Evolutionary conservation across 2,797 vertebrate species (phyloP).

Genomic region (Clangula hyemalis): DNA sequence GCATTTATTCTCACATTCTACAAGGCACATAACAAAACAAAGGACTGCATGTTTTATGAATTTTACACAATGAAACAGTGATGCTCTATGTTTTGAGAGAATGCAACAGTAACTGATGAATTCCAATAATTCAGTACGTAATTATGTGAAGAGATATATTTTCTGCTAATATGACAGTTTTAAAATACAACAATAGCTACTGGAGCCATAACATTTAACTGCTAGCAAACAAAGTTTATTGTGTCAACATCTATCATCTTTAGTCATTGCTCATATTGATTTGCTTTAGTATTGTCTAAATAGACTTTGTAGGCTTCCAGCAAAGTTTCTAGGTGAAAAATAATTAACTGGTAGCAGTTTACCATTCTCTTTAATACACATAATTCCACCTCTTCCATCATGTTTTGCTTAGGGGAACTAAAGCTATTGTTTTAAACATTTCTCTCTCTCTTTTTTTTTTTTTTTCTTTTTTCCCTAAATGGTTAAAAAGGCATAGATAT

Average conservation of each 20-base stretch:
- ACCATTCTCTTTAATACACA: not conserved
- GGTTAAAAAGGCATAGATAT: not conserved
- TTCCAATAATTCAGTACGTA: not conserved
- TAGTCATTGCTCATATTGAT: not conserved
- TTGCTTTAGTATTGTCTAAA: not conserved
- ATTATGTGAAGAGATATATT: not conserved
- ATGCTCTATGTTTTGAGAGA: not conserved
- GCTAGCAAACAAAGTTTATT: not conserved
- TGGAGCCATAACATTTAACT: not conserved
- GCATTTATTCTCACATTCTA: not conserved
- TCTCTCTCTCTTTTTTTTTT: not conserved
- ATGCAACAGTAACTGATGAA: not conserved
- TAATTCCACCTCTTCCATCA: not conserved
- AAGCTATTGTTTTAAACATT: not conserved
- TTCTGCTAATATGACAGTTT: not conserved
- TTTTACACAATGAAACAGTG: not conserved
- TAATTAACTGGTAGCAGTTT: not conserved
- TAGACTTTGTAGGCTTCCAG: not conserved
- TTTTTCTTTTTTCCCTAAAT: not conserved
- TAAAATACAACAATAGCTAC: not conserved
- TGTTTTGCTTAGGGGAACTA: not conserved
- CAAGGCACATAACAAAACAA: not conserved
- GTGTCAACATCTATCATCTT: not conserved
- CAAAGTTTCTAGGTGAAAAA: not conserved
- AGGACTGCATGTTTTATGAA: not conserved